These are phyloP conservation scores for Aegotheles bennettii DNA, from an alignment of 2,113 vertebrate species.

Conservation along the genomic window DNA sequence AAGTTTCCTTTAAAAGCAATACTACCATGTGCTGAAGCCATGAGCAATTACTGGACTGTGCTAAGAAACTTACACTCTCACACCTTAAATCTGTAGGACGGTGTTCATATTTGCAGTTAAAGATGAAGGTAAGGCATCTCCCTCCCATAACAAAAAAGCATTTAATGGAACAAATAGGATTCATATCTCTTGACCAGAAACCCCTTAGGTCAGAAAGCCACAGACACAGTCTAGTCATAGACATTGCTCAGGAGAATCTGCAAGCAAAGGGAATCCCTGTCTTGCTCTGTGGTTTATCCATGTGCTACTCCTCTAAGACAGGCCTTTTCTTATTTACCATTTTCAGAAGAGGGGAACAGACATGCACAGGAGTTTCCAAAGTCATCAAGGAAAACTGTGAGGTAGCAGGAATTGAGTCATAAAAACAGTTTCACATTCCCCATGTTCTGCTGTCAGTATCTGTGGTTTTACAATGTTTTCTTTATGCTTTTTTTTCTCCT, in stretches of 20 bases:
- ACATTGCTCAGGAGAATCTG: background rate
- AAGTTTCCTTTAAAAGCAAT: background rate
- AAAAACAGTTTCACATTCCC: background rate
- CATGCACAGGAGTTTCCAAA: background rate
- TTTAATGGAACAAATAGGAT: background rate
- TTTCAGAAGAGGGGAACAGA: background rate
- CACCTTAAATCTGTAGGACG: background rate
- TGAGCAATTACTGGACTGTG: background rate
- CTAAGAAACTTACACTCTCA: background rate
- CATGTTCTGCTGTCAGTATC: background rate
- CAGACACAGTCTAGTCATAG: background rate
- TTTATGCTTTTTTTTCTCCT: background rate
- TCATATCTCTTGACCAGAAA: background rate
- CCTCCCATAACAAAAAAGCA: background rate
- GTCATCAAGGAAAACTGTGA: background rate
- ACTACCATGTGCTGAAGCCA: rapidly evolving
- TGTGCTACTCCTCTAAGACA: background rate
- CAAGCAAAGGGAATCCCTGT: background rate
- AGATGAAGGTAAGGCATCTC: background rate
- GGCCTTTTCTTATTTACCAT: background rate
- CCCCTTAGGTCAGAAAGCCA: background rate
- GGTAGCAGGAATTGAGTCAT: background rate
- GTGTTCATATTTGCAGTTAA: background rate
- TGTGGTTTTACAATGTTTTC: background rate
- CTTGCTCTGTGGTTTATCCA: background rate